phyloP scores from a whole-genome alignment of 1,140 invertebrate genomes.

The Brachionus rubens region DNA sequence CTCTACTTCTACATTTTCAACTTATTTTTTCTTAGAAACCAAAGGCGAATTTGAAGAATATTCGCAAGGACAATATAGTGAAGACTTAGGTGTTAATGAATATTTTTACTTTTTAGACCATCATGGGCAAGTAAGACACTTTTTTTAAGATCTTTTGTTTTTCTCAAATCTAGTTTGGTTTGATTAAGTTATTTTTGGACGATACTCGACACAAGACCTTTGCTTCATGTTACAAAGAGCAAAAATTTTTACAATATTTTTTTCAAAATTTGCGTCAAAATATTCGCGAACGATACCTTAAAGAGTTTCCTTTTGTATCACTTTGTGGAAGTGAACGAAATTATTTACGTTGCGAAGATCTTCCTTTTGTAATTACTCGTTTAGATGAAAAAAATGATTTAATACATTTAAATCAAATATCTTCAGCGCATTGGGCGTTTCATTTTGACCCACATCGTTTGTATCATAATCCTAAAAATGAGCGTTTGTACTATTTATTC shows the following conservation, averaged over 20 bases:
- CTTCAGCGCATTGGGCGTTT: conserved; percentile 1
- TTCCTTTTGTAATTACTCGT: conserved; percentile 86
- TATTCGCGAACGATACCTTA: conserved; percentile 69
- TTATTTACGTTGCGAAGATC: conserved; percentile 86
- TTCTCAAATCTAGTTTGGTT: conserved; percentile 35
- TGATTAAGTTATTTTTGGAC: conserved; percentile 63
- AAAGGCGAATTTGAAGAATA: neutral
- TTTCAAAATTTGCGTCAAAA: conserved; percentile 77
- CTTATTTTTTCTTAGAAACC: neutral
- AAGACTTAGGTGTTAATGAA: conserved; percentile 76
- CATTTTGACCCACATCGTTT: conserved; percentile 25
- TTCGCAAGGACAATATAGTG: conserved; percentile 8
- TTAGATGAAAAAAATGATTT: conserved; percentile 59
- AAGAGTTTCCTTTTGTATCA: conserved; percentile 84
- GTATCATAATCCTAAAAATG: neutral
- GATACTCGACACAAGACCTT: conserved; percentile 95
- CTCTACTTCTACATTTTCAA: too few relatives aligned
- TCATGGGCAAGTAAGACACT: conserved; percentile 81
- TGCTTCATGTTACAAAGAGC: conserved; percentile 95
- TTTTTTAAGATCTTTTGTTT: neutral
- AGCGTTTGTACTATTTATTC: conserved; percentile 34
- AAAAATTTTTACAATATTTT: conserved; percentile 87
- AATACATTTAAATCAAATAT: conserved; percentile 36
- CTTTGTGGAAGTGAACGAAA: conserved; percentile 86
- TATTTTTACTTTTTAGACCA: conserved; percentile 98